phyloP scores from a whole-genome alignment of 2,113 vertebrate genomes.

The Pristiophorus japonicus region DNA sequence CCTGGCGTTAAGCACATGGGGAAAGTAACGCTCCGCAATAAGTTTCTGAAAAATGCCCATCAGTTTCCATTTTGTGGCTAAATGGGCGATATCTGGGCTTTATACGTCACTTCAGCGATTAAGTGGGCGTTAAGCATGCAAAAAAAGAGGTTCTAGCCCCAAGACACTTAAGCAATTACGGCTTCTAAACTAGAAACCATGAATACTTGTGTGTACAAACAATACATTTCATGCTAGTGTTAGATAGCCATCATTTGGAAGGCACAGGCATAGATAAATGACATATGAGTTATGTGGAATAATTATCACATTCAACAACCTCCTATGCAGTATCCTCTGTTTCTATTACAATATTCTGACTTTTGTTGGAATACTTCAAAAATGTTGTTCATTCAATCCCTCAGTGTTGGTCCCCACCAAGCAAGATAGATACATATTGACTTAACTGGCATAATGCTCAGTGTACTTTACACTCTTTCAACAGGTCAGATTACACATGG shows the following conservation, averaged over 20 bases:
- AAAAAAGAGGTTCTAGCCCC: too few species aligned
- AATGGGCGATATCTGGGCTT: too few species aligned
- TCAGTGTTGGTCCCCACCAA: neutral
- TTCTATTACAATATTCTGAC: neutral
- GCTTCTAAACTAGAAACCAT: neutral
- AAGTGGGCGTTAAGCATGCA: too few species aligned
- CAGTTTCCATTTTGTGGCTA: too few species aligned
- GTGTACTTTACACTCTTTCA: neutral
- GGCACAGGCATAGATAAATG: neutral
- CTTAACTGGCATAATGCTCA: neutral
- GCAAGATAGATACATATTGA: neutral
- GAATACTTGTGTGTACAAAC: neutral
- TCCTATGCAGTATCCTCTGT: neutral
- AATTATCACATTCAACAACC: neutral
- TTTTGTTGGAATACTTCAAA: constrained; percentile 9
- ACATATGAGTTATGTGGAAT: neutral
- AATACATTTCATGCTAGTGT: neutral
- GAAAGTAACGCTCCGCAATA: too few species aligned
- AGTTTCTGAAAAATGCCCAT: too few species aligned
- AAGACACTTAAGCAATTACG: too few species aligned
- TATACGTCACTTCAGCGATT: too few species aligned
- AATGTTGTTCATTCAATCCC: neutral
- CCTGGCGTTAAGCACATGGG: too few species aligned
- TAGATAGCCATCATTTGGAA: neutral
- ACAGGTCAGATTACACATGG: neutral